Evolutionary conservation across 2,113 vertebrate species (phyloP).

Genomic region (Solea solea): DNA sequence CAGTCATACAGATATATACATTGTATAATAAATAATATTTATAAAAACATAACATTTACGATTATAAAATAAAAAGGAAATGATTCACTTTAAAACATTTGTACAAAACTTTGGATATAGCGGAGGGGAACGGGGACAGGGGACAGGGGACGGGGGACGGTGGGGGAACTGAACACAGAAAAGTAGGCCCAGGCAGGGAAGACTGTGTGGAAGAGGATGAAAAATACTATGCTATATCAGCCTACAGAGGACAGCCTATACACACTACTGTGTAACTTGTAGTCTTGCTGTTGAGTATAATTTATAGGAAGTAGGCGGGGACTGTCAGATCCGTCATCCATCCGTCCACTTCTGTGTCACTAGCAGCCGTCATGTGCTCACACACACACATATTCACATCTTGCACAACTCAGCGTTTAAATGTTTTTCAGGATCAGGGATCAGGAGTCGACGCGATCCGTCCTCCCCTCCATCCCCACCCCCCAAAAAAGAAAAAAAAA

Average conservation of each 20-base stretch:
- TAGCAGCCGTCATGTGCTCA: slow-evolving; percentile 9
- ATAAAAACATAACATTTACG: slow-evolving; percentile 99
- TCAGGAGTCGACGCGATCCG: neutral
- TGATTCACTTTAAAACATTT: slow-evolving; percentile 95
- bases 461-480: no score
- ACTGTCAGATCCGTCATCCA: slow-evolving; percentile 60
- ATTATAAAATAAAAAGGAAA: slow-evolving; percentile 99
- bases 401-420: slow-evolving; percentile 3
- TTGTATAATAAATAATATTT: slow-evolving; percentile 99
- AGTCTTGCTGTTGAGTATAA: slow-evolving; percentile 67
- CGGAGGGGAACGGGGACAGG: no score
- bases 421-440: slow-evolving; percentile 5
- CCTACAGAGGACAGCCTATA: slow-evolving; percentile 49
- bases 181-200: slow-evolving; percentile 52
- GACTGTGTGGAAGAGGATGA: slow-evolving; percentile 47
- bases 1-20: slow-evolving; percentile 99
- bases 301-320: slow-evolving; percentile 68
- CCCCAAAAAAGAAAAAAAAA: neutral
- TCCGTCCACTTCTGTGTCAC: slow-evolving; percentile 8
- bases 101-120: slow-evolving; percentile 99
- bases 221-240: slow-evolving; percentile 62
- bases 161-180: slow-evolving; percentile 54
- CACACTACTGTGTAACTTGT: slow-evolving; percentile 56
- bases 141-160: slow-evolving; percentile 10
- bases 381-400: slow-evolving; percentile 2